A percentile compares a stretch with the other conserved stretches of the same genome.
These are phyloP conservation scores for Candidula unifasciata DNA, from an alignment of 2,888 invertebrate genomes.

Conservation along the genomic window DNA sequence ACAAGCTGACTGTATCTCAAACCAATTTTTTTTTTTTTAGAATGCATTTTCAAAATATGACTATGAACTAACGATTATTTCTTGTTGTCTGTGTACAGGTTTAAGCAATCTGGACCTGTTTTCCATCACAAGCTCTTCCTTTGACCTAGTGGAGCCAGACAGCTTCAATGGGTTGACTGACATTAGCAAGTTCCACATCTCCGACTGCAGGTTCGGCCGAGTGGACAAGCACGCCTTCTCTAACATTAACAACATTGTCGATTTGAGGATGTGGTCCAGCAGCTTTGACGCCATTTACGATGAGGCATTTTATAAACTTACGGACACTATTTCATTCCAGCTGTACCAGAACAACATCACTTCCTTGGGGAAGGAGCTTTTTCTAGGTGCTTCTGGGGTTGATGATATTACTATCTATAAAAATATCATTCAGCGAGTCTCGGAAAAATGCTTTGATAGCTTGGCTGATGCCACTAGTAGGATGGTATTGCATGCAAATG, in stretches of 20 bases:
- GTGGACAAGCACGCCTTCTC: conserved; percentile 38
- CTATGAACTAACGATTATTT: too few relatives aligned
- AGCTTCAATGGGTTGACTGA: conserved; percentile 24
- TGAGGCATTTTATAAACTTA: conserved; percentile 33
- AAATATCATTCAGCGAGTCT: conserved; percentile 15
- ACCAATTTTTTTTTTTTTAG: too few relatives aligned
- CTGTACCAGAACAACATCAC: conserved; percentile 38
- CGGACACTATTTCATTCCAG: conserved; percentile 10
- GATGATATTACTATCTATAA: conserved; percentile 14
- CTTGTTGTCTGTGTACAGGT: conserved; percentile 22
- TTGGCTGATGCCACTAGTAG: neutral
- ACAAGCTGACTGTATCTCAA: too few relatives aligned
- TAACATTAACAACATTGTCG: conserved; percentile 6
- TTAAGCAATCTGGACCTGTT: conserved; percentile 29
- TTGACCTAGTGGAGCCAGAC: conserved; percentile 47
- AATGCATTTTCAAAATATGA: too few relatives aligned
- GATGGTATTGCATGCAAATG: conserved; percentile 1
- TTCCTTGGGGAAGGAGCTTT: neutral
- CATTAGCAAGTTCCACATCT: conserved; percentile 31
- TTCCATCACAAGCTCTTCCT: conserved; percentile 28
- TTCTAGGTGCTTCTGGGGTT: conserved; percentile 16
- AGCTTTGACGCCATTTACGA: conserved; percentile 17
- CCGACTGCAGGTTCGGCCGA: conserved; percentile 34
- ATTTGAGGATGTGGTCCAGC: conserved; percentile 13
- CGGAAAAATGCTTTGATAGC: conserved; percentile 8